Conservation (phyloP, 2,888 invertebrate genomes). For the Camptogramma bilineatum region DNA sequence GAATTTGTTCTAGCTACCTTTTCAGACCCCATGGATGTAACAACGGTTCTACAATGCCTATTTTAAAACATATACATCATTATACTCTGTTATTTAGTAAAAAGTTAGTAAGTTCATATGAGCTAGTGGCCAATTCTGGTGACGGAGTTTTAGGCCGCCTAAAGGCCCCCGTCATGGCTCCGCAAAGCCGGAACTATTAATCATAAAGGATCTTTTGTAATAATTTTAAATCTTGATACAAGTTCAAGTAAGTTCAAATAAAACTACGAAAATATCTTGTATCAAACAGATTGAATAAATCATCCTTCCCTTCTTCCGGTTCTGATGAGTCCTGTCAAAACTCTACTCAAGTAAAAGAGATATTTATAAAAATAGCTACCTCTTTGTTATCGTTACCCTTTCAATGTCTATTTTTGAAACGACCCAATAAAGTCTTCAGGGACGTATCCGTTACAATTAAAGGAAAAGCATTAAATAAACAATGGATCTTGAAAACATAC, state of each 20-base stretch:
- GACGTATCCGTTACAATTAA: slow-evolving; percentile 6
- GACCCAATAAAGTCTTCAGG: slow-evolving; percentile 13
- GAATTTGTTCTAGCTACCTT: background rate
- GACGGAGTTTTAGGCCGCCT: too few relatives aligned
- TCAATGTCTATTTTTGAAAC: slow-evolving; percentile 31
- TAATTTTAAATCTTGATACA: too few relatives aligned
- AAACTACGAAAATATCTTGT: background rate
- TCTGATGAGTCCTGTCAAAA: slow-evolving; percentile 14
- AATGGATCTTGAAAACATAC: too few relatives aligned
- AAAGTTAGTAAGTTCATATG: too few relatives aligned
- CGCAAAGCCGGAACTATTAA: too few relatives aligned
- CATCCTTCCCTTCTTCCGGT: slow-evolving; percentile 2
- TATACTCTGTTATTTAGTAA: too few relatives aligned
- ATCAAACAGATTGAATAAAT: background rate
- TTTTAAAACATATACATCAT: too few relatives aligned
- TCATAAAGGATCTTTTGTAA: too few relatives aligned
- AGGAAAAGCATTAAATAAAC: background rate
- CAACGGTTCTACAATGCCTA: too few relatives aligned
- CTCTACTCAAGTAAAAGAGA: slow-evolving; percentile 3
- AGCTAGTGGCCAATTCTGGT: too few relatives aligned
- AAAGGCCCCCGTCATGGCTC: too few relatives aligned
- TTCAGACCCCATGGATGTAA: background rate
- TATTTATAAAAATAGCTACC: slow-evolving; percentile 15
- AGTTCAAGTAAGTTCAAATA: background rate
- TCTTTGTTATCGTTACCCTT: slow-evolving; percentile 30